Conservation (phyloP, 2,113 vertebrate genomes). For the Anser cygnoides region DNA sequence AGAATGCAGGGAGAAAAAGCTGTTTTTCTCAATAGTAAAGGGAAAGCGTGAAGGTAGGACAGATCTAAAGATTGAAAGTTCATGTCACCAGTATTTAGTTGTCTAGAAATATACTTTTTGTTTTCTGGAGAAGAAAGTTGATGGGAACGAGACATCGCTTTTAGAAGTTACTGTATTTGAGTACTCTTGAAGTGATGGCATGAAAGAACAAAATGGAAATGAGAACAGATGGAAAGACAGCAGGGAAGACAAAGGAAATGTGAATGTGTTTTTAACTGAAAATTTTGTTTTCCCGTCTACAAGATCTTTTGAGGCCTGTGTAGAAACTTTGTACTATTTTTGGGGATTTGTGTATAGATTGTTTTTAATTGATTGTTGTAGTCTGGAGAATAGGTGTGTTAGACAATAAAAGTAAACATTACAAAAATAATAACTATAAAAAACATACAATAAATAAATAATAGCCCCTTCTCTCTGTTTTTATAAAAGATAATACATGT, state of each 20-base stretch:
- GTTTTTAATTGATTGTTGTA: neutral
- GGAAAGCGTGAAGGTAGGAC: neutral
- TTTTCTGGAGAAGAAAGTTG: neutral
- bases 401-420: neutral
- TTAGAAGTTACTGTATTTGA: neutral
- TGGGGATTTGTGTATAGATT: neutral
- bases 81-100: neutral
- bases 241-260: neutral
- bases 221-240: neutral
- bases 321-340: neutral
- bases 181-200: neutral
- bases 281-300: neutral
- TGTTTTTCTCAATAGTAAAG: neutral
- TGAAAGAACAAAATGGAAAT: neutral
- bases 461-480: neutral
- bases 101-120: neutral
- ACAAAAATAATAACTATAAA: no score
- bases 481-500: neutral
- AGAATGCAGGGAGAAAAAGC: neutral
- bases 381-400: neutral
- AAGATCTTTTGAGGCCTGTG: neutral
- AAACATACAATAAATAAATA: neutral
- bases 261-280: neutral
- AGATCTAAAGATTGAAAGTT: neutral
- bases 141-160: neutral